Conservation (phyloP, 1,140 invertebrate species). For the Drosophila ohnishii region DNA sequence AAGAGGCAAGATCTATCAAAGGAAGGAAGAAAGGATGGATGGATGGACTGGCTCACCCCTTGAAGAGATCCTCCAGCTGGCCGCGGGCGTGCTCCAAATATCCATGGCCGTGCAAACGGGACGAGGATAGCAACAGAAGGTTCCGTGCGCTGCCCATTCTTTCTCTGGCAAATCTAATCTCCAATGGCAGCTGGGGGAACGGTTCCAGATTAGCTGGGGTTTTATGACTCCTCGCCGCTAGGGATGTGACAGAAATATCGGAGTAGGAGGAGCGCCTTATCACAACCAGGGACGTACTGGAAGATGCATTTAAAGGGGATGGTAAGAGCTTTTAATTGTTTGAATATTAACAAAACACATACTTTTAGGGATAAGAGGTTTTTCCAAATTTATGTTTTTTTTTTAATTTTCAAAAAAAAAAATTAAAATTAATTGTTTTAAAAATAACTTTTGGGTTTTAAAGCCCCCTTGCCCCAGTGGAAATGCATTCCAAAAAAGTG, state of each 20-base stretch:
- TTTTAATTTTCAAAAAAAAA: neutral
- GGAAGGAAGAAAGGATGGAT: neutral
- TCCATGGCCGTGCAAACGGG: conserved; percentile 87
- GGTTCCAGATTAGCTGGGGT: conserved; percentile 18
- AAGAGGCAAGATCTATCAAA: neutral
- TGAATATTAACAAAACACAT: too few species aligned
- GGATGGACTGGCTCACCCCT: conserved; percentile 83
- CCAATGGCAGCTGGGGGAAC: neutral
- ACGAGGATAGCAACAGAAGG: conserved; percentile 88
- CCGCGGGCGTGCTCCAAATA: conserved; percentile 88
- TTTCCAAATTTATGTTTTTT: too few species aligned
- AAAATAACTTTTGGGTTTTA: too few species aligned
- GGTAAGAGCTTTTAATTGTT: neutral
- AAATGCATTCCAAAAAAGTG: neutral
- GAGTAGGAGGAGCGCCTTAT: neutral
- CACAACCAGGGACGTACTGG: neutral
- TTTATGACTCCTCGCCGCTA: conserved; percentile 24
- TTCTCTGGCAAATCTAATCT: conserved; percentile 39
- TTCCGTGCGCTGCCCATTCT: conserved; percentile 55
- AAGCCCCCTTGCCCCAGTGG: too few species aligned
- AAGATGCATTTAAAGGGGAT: neutral
- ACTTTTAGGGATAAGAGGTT: too few species aligned
- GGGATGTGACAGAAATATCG: conserved; percentile 19
- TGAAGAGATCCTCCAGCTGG: conserved; percentile 86
- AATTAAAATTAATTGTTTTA: neutral